Base-by-base conservation (phyloP, 1,140 invertebrate species). In the Halesus radiatus region DNA sequence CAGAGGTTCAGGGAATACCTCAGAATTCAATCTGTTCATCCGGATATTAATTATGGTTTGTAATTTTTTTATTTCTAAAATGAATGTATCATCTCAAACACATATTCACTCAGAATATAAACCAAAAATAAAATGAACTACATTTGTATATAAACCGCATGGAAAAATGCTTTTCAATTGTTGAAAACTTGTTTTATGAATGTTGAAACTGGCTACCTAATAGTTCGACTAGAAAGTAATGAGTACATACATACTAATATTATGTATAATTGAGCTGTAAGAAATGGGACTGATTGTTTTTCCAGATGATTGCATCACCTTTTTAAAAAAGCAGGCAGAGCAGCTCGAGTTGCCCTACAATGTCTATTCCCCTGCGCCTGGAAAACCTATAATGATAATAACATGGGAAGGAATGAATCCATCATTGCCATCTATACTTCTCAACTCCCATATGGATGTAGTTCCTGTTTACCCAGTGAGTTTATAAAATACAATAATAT, bases 381-480 rank as follows among this genome's bases (percentile, higher is more conserved):
- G 90, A 26, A 96, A 95, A 85, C 96, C 96, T 1, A 89, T 97
- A 15, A 90, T 96, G 20, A 88, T 98, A 16, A 92, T 98, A 85
- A 97, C 95, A 66, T 97, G 96, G 94, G 84, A 87, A 78, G 97
- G 97, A 52, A 89, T 86, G 1, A 87, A 96, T 10, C 94, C 96
- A 0, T 83, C 88, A 1, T 86, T 96, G 68, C 92, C 94, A 1
- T 90, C 94, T 1, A 89, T 99, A 37, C 84, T 98, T 29, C 91
- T 99, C 1, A 98, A 98, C 86, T 98, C 96, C 15, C 97, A 98
- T 84, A 98, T 96, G 92, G 97, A 98, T 89, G 97, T 98, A 23
- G 98, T 99, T 3, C 97, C 97, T 4, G 96, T 97, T 0, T 97
- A 94, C 87, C 90, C 91, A 82, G 95, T 96, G 89, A 91, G 90